Conservation (phyloP, 2,888 invertebrate species). For the Brachyptera risi region DNA sequence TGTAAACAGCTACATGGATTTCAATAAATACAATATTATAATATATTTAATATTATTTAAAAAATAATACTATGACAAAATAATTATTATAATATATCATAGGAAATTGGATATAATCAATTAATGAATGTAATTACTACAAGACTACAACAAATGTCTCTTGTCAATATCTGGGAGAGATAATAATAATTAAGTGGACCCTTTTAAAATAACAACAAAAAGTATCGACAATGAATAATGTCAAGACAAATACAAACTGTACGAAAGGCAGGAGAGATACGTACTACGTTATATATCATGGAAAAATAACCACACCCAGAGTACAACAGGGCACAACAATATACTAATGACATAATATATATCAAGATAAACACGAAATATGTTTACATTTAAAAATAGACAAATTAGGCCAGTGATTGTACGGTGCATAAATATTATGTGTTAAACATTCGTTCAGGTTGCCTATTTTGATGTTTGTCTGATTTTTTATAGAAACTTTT, state of each 20-base stretch:
- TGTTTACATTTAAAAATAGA: too few relatives aligned
- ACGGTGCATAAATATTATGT: background rate
- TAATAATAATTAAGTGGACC: background rate
- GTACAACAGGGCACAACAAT: background rate
- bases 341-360: background rate
- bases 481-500: too few relatives aligned
- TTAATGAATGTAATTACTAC: background rate
- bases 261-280: too few relatives aligned
- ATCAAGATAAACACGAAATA: too few relatives aligned
- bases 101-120: too few relatives aligned
- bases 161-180: background rate
- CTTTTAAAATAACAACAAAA: background rate
- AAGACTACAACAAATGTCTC: background rate
- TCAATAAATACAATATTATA: background rate
- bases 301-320: background rate
- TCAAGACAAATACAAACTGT: too few relatives aligned
- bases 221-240: background rate
- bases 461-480: too few relatives aligned
- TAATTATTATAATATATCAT: too few relatives aligned
- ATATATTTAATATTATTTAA: slow-evolving; percentile 1
- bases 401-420: slow-evolving; percentile 16
- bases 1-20: background rate
- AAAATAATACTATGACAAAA: slow-evolving; percentile 1
- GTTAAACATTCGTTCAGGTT: too few relatives aligned
- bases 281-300: too few relatives aligned